These are phyloP conservation scores for Murina feae DNA, from an alignment of 2,113 vertebrate species.

Conservation along the genomic window DNA sequence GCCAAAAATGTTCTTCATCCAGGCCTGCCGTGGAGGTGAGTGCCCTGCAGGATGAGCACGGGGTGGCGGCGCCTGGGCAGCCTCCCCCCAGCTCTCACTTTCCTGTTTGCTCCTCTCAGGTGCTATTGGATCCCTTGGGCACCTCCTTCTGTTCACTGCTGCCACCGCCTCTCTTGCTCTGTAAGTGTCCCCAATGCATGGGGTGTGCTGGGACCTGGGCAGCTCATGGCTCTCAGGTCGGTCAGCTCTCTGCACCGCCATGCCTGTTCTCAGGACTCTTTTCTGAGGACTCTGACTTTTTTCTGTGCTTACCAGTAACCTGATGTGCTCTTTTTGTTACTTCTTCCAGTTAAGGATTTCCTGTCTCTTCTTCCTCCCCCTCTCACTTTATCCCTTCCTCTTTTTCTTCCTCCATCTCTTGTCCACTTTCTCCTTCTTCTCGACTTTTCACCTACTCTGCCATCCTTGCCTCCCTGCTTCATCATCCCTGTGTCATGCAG, in stretches of 20 bases:
- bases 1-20: conserved; percentile 98
- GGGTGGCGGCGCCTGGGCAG: conserved; percentile 63
- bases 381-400: not conserved
- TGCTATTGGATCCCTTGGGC: conserved; percentile 80
- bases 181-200: conserved; percentile 85
- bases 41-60: conserved; percentile 43
- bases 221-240: conserved; percentile 54
- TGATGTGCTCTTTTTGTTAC: not conserved
- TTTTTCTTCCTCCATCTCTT: not conserved
- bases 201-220: conserved; percentile 75
- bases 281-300: not conserved
- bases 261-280: not conserved
- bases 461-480: not conserved
- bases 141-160: conserved; percentile 86
- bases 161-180: conserved; percentile 85
- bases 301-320: not conserved
- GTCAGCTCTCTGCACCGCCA: conserved; percentile 50
- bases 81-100: conserved; percentile 79
- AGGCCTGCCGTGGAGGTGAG: conserved; percentile 97
- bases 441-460: not conserved
- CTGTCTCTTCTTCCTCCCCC: not conserved
- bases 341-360: not conserved
- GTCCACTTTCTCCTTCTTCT: not conserved
- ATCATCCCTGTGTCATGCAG: not conserved
- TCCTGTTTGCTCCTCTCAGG: conserved; percentile 86